A percentile compares a stretch with the other conserved stretches of the same genome.
Conservation (phyloP, 2,888 invertebrate genomes). For the Tholera decimalis region DNA sequence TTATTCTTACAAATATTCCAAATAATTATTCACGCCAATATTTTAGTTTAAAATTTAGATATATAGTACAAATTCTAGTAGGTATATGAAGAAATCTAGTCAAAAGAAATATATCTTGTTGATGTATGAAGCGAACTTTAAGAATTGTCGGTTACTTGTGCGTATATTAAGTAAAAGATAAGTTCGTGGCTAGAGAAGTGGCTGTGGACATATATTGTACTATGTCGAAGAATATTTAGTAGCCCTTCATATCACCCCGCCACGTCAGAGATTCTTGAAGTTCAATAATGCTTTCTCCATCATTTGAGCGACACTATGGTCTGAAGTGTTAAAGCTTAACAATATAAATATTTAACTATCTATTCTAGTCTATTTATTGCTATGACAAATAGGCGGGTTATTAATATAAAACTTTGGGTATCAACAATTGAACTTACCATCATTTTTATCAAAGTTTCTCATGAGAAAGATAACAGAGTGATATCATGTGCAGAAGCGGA, state of each 20-base stretch:
- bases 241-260: constrained; percentile 19
- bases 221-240: background rate
- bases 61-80: constrained; percentile 27
- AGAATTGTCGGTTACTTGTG: constrained; percentile 72
- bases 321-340: constrained; percentile 81
- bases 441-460: constrained; percentile 57
- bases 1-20: constrained; percentile 42
- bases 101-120: constrained; percentile 38
- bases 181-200: constrained; percentile 26
- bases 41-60: constrained; percentile 23
- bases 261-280: constrained; percentile 16
- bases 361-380: constrained; percentile 91
- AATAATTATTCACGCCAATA: constrained; percentile 16
- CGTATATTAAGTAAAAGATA: constrained; percentile 65
- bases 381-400: constrained; percentile 91
- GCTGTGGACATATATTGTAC: constrained; percentile 13
- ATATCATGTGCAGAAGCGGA: constrained; percentile 65
- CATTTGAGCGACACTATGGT: constrained; percentile 76
- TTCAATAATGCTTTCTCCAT: constrained; percentile 51
- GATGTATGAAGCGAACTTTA: constrained; percentile 49
- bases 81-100: constrained; percentile 39
- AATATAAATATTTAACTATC: constrained; percentile 86
- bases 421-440: constrained; percentile 81
- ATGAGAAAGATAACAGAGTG: constrained; percentile 56
- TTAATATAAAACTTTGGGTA: constrained; percentile 83